Conservation (phyloP, 2,888 invertebrate genomes). For the Cryptocephalus primarius region DNA sequence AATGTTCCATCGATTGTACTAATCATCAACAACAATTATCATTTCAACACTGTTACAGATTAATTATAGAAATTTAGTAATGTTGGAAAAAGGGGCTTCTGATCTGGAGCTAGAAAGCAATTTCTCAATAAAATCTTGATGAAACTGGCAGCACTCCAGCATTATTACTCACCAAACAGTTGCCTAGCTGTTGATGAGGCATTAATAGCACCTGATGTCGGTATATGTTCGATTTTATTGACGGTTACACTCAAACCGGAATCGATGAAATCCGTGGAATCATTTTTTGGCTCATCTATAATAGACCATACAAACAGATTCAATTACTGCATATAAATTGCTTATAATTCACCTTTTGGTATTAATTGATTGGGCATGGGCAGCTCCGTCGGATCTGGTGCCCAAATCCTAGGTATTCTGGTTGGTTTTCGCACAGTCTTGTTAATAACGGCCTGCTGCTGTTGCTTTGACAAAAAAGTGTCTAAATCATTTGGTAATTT, state of each 20-base stretch:
- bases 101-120: neutral
- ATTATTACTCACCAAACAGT: neutral
- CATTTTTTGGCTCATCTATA: neutral
- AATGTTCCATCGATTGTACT: no score
- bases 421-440: neutral
- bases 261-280: no score
- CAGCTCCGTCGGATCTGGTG: slow-evolving; percentile 34
- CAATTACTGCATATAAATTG: neutral
- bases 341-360: slow-evolving; percentile 22
- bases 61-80: neutral
- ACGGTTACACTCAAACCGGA: no score
- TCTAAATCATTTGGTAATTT: no score
- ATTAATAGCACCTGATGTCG: no score
- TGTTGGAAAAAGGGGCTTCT: neutral
- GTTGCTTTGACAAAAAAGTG: no score
- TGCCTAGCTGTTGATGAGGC: neutral
- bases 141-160: neutral
- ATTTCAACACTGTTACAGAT: no score
- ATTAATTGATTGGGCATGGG: slow-evolving; percentile 36
- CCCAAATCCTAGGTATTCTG: slow-evolving; percentile 14
- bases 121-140: neutral
- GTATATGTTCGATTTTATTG: no score
- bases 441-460: no score
- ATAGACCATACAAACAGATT: neutral
- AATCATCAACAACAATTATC: no score